Percentiles rank a stretch among this genome's conserved stretches.
phyloP scores from a whole-genome alignment of 2,797 vertebrate genomes.

The Halcyon smyrnensis region DNA sequence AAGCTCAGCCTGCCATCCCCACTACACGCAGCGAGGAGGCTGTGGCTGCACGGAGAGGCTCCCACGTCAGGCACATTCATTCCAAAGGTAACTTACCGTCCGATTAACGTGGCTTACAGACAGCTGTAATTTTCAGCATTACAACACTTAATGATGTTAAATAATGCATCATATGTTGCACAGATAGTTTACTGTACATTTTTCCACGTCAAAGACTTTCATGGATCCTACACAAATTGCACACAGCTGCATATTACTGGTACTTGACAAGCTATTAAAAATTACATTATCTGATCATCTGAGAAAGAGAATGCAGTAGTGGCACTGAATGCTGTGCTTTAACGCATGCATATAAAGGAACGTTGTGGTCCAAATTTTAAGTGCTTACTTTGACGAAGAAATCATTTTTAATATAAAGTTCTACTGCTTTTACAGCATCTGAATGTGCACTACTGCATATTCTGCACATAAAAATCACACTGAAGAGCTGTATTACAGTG shows the following conservation, averaged over 20 bases:
- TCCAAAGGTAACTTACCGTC: background rate
- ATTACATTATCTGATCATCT: conserved; percentile 38
- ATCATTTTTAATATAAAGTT: background rate
- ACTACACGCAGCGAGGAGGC: background rate
- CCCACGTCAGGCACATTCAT: background rate
- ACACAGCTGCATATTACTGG: conserved; percentile 13
- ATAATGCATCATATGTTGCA: conserved; percentile 18
- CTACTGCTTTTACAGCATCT: background rate
- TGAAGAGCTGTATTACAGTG: background rate
- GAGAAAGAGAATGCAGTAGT: background rate
- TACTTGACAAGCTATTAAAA: conserved; percentile 45
- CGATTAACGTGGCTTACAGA: background rate
- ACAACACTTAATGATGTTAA: conserved; percentile 44
- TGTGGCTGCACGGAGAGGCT: background rate
- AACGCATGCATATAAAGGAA: background rate
- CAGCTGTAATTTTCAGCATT: conserved; percentile 25
- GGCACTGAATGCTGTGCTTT: background rate
- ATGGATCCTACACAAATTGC: conserved; percentile 3
- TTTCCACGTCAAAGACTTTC: conserved; percentile 42
- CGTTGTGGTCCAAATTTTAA: conserved; percentile 4
- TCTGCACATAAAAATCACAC: background rate
- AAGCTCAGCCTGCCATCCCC: background rate
- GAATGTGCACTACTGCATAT: background rate
- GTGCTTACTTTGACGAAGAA: background rate
- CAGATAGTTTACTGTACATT: conserved; percentile 39